Conservation (phyloP, 1,140 invertebrate species). For the Rhopalosiphum maidis region DNA sequence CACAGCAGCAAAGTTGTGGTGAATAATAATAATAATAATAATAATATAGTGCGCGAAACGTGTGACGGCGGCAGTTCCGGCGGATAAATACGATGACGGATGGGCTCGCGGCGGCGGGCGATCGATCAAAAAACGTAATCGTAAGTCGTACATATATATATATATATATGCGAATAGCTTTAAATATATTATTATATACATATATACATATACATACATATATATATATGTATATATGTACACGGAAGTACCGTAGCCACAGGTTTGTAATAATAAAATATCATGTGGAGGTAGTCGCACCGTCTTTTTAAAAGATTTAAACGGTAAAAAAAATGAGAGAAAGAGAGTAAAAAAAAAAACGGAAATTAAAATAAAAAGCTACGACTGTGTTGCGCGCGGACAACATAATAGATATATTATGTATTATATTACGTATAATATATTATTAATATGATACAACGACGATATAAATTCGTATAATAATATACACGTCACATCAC, state of each 20-base stretch:
- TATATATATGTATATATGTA: background rate
- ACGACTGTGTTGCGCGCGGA: background rate
- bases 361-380: constrained; percentile 5
- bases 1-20: background rate
- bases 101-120: background rate
- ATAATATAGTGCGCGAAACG: constrained; percentile 14
- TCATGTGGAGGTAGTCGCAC: background rate
- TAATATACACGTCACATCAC: no score
- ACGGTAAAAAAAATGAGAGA: background rate
- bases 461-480: no score
- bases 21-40: constrained; percentile 8
- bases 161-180: background rate
- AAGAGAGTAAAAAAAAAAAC: background rate
- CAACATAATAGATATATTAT: background rate
- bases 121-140: background rate
- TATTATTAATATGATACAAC: no score
- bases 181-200: background rate
- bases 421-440: background rate
- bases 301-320: background rate
- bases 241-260: background rate
- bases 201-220: background rate
- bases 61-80: background rate
- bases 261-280: constrained; percentile 13
- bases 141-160: background rate
- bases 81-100: constrained; percentile 31